Percentiles rank a stretch among this genome's conserved stretches.
Evolutionary conservation across 2,113 vertebrate species (phyloP).

Genomic region (Trichechus manatus): DNA sequence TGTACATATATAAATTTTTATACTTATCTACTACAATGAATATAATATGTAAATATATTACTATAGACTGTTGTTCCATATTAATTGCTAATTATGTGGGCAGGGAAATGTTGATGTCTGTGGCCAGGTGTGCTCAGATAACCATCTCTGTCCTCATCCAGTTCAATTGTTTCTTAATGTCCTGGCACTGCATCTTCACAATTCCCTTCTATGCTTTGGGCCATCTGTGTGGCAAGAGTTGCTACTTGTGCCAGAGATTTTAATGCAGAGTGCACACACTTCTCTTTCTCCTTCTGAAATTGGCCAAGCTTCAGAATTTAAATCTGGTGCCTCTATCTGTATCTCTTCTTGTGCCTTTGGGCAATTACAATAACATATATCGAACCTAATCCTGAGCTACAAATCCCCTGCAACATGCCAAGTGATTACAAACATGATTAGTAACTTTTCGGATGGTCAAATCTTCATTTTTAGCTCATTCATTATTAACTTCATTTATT

Average conservation of each 20-base stretch:
- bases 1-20: background rate
- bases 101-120: background rate
- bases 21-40: background rate
- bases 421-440: background rate
- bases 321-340: background rate
- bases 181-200: background rate
- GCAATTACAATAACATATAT: background rate
- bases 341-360: background rate
- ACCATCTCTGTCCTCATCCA: background rate
- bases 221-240: background rate
- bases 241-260: background rate
- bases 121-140: background rate
- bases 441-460: background rate
- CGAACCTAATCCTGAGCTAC: conserved; percentile 18
- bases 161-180: background rate
- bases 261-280: background rate
- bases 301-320: conserved; percentile 27
- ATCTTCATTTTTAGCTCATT: conserved; percentile 25
- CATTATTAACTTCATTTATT: background rate
- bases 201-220: background rate
- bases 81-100: background rate
- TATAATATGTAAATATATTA: background rate
- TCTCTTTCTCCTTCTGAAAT: conserved; percentile 8
- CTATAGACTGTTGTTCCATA: background rate
- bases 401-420: background rate